phyloP scores from a whole-genome alignment of 2,113 vertebrate species.

The Poeciliopsis retropinna region DNA sequence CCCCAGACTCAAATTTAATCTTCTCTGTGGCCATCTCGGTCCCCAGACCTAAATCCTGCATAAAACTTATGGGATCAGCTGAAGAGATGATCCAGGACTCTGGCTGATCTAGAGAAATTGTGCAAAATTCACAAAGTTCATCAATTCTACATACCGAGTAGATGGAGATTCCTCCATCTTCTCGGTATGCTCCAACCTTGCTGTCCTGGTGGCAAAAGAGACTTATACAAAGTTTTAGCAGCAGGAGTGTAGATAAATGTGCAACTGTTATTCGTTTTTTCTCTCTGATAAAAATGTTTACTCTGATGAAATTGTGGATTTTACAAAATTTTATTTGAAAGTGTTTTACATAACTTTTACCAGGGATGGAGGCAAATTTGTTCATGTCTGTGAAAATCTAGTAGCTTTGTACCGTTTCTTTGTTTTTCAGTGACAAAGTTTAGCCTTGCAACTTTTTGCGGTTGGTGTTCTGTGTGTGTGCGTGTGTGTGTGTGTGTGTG shows the following conservation, averaged over 20 bases:
- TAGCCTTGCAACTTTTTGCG: constrained; percentile 17
- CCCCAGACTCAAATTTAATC: background rate
- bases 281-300: no score
- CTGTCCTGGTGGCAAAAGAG: background rate
- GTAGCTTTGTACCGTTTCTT: constrained; percentile 14
- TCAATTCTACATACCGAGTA: no score
- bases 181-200: background rate
- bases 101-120: background rate
- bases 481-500: no score
- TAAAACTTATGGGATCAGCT: background rate
- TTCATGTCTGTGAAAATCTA: background rate
- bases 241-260: background rate
- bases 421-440: constrained; percentile 54
- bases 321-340: background rate
- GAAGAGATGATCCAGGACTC: background rate
- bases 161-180: background rate
- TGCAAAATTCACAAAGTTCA: background rate
- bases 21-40: background rate
- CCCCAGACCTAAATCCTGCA: background rate
- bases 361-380: background rate
- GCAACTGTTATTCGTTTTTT: no score
- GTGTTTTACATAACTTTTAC: no score
- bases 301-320: background rate
- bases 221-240: background rate
- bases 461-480: no score